Conservation (phyloP, 2,797 vertebrate genomes). For the Agapornis canus region DNA sequence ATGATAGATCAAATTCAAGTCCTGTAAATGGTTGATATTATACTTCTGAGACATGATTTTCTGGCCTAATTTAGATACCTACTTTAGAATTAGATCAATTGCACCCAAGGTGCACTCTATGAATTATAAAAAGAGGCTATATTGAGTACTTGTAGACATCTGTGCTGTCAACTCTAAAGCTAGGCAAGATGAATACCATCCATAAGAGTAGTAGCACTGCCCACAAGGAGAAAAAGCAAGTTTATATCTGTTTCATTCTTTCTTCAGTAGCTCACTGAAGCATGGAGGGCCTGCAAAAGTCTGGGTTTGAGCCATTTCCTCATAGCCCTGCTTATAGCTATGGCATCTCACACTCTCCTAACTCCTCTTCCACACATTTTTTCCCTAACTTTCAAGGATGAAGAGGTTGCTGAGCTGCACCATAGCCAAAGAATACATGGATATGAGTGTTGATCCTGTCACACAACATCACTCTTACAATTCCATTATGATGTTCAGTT, state of each 20-base stretch:
- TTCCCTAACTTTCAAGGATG: not conserved
- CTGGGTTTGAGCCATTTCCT: not conserved
- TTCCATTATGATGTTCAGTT: not conserved
- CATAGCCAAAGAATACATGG: not conserved
- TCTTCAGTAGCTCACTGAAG: not conserved
- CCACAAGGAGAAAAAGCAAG: constrained; percentile 16
- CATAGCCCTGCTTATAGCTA: not conserved
- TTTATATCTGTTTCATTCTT: not conserved
- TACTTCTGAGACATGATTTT: constrained; percentile 34
- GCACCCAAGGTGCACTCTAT: constrained; percentile 46
- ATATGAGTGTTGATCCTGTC: not conserved
- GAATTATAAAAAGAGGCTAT: constrained; percentile 32
- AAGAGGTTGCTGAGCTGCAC: not conserved
- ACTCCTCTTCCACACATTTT: not conserved
- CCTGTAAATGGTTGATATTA: constrained; percentile 28
- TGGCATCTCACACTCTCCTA: not conserved
- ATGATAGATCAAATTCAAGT: constrained; percentile 35
- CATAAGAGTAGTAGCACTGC: constrained; percentile 35
- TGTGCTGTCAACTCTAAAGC: constrained; percentile 42
- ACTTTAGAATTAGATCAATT: constrained; percentile 40
- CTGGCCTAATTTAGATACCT: constrained; percentile 11
- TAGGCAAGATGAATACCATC: constrained; percentile 46
- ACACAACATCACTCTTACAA: not conserved
- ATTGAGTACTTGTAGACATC: constrained; percentile 11
- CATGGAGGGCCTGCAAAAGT: not conserved